Percentiles rank a stretch among this genome's conserved stretches.
phyloP scores from a whole-genome alignment of 2,888 invertebrate species.

The Temnothorax rugatulus region DNA sequence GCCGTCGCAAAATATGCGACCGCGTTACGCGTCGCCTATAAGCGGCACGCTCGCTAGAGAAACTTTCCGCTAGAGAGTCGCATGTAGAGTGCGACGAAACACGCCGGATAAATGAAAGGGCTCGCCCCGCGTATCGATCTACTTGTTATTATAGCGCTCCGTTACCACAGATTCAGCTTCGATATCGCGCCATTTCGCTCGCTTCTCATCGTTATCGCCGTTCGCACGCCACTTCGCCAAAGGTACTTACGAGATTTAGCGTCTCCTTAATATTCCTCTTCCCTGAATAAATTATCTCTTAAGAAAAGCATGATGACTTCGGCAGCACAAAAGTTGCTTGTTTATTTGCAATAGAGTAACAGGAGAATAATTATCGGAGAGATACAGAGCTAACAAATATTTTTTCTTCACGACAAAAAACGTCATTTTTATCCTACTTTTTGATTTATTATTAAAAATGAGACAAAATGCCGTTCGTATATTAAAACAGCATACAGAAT shows the following conservation, averaged over 20 bases:
- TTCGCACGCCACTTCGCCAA: conserved; percentile 23
- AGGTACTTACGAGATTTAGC: conserved; percentile 5
- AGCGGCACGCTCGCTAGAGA: conserved; percentile 26
- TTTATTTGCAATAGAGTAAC: neutral
- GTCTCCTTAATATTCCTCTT: conserved; percentile 16
- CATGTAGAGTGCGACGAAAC: conserved; percentile 29
- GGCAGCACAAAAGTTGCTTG: neutral
- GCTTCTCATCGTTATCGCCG: conserved; percentile 13
- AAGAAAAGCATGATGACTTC: neutral
- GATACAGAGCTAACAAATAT: neutral
- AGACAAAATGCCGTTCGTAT: neutral
- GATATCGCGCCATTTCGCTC: conserved; percentile 32
- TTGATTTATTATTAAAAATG: neutral
- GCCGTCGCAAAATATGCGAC: conserved; percentile 26
- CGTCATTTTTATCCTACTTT: neutral
- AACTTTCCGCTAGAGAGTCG: conserved; percentile 37
- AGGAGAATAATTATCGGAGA: neutral
- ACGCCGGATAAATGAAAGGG: conserved; percentile 52
- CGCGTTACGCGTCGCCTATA: conserved; percentile 35
- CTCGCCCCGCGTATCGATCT: conserved; percentile 42
- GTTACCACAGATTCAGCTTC: conserved; percentile 49
- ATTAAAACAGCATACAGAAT: neutral
- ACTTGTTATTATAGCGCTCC: conserved; percentile 37
- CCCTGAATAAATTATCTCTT: neutral
- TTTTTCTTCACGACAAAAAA: neutral